phyloP scores from a whole-genome alignment of 1,140 invertebrate species.

The Lordiphosa clarofinis region DNA sequence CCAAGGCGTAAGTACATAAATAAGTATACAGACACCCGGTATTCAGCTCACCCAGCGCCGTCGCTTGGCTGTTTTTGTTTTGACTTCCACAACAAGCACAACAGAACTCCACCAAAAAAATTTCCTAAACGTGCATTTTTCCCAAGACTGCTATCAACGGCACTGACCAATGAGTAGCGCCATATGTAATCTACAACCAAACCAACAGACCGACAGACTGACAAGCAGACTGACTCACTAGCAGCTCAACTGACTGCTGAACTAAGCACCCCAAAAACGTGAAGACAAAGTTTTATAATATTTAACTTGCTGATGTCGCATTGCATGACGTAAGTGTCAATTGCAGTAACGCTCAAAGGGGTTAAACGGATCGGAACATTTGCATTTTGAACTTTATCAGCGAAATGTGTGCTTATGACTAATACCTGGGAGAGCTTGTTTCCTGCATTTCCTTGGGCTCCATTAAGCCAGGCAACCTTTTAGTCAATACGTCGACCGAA shows the following conservation, averaged over 20 bases:
- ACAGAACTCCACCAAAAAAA: conserved; percentile 6
- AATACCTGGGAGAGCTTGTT: conserved; percentile 16
- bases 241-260: conserved; percentile 41
- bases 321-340: conserved; percentile 13
- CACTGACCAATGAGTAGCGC: conserved; percentile 37
- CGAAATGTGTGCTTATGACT: conserved; percentile 35
- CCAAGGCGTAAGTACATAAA: conserved; percentile 19
- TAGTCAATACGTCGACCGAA: conserved; percentile 18
- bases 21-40: conserved; percentile 1
- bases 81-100: conserved; percentile 5
- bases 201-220: conserved; percentile 21
- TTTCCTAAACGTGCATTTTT: conserved; percentile 61
- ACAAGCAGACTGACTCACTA: conserved; percentile 30
- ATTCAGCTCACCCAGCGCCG: not conserved
- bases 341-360: conserved; percentile 1
- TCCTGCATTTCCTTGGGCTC: conserved; percentile 19
- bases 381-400: conserved; percentile 27
- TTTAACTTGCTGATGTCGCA: not conserved
- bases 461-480: too few species aligned
- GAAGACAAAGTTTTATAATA: conserved; percentile 29
- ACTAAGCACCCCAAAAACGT: conserved; percentile 31
- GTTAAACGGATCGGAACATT: not conserved
- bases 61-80: conserved; percentile 24
- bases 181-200: conserved; percentile 36
- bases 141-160: conserved; percentile 47